Conservation (phyloP, 2,888 invertebrate species). For the Pilophorus perplexus region DNA sequence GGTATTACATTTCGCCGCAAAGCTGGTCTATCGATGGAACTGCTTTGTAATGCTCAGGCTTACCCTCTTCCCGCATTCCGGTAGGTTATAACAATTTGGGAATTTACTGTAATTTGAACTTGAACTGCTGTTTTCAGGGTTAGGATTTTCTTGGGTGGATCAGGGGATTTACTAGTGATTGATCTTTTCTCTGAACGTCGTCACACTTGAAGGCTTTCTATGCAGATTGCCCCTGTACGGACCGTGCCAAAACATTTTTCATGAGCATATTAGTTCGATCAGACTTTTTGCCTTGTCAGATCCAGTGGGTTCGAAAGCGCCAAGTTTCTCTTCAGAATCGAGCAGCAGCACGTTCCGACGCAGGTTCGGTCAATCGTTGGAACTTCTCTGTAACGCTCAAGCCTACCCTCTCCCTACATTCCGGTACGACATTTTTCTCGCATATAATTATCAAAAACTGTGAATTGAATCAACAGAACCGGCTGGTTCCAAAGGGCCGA, state of each 20-base stretch:
- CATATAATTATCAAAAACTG: neutral
- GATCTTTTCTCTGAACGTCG: too few species aligned
- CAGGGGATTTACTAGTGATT: too few species aligned
- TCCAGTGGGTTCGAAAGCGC: constrained; percentile 66
- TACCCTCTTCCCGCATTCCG: constrained; percentile 61
- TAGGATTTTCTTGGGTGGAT: too few species aligned
- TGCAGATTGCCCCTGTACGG: too few species aligned
- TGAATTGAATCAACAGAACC: constrained; percentile 42
- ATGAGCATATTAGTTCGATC: too few species aligned
- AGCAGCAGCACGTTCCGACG: constrained; percentile 32
- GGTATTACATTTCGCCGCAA: constrained; percentile 26
- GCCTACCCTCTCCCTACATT: constrained; percentile 62
- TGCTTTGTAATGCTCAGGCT: constrained; percentile 67
- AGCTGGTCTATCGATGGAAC: constrained; percentile 41
- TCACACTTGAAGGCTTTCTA: too few species aligned
- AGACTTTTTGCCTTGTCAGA: too few species aligned
- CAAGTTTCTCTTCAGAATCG: constrained; percentile 59
- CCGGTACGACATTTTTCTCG: constrained; percentile 55
- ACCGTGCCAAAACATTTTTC: too few species aligned
- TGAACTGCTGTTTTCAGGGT: too few species aligned
- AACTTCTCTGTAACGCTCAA: constrained; percentile 64
- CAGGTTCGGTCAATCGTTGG: constrained; percentile 10
- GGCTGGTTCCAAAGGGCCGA: constrained; percentile 62
- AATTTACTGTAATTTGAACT: too few species aligned
- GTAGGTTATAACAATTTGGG: constrained; percentile 54